Conservation (phyloP, 2,113 vertebrate genomes). For the Rhinopomastus cyanomelas region DNA sequence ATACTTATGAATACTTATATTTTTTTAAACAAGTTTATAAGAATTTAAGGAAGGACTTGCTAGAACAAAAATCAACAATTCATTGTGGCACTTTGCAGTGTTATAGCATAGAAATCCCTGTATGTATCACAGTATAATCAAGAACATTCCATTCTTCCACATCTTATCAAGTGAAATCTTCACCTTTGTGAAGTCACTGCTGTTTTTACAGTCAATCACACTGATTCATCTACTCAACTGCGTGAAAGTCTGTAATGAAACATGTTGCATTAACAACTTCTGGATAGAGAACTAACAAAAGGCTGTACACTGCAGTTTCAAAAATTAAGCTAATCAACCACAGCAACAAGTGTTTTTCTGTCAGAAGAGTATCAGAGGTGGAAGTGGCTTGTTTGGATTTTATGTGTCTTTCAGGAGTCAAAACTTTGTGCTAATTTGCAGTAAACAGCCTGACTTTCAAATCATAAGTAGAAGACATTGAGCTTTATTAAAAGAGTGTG, state of each 20-base stretch:
- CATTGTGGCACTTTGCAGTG: not conserved
- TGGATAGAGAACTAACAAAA: not conserved
- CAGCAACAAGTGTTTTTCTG: not conserved
- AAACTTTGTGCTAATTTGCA: not conserved
- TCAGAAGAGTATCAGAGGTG: not conserved
- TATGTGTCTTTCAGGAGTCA: not conserved
- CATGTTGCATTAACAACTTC: not conserved
- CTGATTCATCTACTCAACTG: not conserved
- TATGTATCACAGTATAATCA: not conserved
- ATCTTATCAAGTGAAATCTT: not conserved
- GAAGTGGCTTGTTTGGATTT: not conserved
- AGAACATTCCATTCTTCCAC: not conserved
- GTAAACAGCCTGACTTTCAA: not conserved
- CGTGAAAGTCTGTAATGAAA: not conserved
- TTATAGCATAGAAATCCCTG: not conserved
- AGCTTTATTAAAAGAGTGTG: not conserved
- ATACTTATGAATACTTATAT: too few relatives aligned
- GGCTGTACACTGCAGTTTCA: not conserved
- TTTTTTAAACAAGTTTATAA: not conserved
- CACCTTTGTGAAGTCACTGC: not conserved
- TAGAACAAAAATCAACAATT: not conserved
- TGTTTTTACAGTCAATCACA: not conserved
- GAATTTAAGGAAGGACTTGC: not conserved
- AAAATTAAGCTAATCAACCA: not conserved
- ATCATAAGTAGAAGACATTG: not conserved